phyloP scores from a whole-genome alignment of 2,113 vertebrate genomes.

The Dasypus novemcinctus region DNA sequence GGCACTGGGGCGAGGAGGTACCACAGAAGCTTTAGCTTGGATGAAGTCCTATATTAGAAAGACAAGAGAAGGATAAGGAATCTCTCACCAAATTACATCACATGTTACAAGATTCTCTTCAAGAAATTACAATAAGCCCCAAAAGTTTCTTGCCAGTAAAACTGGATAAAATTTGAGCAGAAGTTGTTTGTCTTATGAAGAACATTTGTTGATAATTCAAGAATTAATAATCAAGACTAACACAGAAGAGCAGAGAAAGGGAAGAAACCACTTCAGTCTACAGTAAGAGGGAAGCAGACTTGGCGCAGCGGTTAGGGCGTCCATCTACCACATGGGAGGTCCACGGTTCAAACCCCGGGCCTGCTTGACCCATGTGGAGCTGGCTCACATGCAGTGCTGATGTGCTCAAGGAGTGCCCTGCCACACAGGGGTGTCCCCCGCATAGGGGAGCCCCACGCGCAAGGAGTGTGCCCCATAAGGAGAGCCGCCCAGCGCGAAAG shows the following conservation, averaged over 20 bases:
- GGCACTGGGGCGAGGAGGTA: neutral
- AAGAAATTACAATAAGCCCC: neutral
- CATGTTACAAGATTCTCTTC: rapidly evolving
- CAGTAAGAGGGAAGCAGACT: no score
- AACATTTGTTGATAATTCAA: neutral
- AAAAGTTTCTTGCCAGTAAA: neutral
- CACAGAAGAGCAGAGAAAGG: neutral
- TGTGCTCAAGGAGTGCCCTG: no score
- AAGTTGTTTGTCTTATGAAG: neutral
- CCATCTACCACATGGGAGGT: no score
- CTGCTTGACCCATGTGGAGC: no score
- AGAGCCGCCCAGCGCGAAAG: no score
- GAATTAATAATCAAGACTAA: neutral
- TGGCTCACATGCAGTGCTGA: no score
- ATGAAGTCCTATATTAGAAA: neutral
- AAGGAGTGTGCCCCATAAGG: no score
- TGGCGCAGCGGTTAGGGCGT: no score
- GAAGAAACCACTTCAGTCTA: neutral
- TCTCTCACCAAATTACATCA: neutral
- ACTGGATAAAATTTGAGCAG: neutral
- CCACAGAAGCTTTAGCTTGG: no score
- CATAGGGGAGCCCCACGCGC: no score
- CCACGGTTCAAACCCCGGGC: no score
- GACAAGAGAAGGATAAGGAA: neutral
- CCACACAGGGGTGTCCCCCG: no score